phyloP scores from a whole-genome alignment of 35 echinoderm and acorn worm genomes.

The Strongylocentrotus purpuratus region DNA sequence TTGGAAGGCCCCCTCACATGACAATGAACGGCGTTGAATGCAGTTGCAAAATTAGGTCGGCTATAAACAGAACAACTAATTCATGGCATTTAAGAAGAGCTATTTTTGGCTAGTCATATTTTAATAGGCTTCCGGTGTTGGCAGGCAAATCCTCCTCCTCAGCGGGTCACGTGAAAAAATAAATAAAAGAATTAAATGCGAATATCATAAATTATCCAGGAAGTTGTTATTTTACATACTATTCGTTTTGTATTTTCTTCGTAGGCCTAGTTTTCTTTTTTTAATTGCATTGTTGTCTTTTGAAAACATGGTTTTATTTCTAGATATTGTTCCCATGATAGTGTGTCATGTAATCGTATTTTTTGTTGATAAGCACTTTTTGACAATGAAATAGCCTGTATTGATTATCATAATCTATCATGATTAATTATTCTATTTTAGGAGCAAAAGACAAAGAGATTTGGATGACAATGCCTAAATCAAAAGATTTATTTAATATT shows the following conservation, averaged over 20 bases:
- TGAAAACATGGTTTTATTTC: neutral
- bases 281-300: neutral
- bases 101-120: constrained; percentile 13
- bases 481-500: too few relatives aligned
- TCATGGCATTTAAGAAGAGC: neutral
- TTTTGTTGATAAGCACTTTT: too few relatives aligned
- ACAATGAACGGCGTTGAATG: neutral
- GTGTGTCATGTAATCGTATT: too few relatives aligned
- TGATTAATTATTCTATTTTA: too few relatives aligned
- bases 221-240: neutral
- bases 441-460: too few relatives aligned
- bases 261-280: neutral
- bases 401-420: too few relatives aligned
- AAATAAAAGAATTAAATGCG: neutral
- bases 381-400: too few relatives aligned
- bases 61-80: constrained; percentile 5
- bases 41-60: neutral
- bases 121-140: neutral
- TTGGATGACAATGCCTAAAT: too few relatives aligned
- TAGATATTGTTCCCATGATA: neutral
- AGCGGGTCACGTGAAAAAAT: neutral
- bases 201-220: constrained; percentile 19
- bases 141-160: neutral
- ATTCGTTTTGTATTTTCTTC: neutral
- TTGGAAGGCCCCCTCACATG: neutral